Conservation (phyloP, 2,113 vertebrate genomes). For the Fulmarus glacialis region DNA sequence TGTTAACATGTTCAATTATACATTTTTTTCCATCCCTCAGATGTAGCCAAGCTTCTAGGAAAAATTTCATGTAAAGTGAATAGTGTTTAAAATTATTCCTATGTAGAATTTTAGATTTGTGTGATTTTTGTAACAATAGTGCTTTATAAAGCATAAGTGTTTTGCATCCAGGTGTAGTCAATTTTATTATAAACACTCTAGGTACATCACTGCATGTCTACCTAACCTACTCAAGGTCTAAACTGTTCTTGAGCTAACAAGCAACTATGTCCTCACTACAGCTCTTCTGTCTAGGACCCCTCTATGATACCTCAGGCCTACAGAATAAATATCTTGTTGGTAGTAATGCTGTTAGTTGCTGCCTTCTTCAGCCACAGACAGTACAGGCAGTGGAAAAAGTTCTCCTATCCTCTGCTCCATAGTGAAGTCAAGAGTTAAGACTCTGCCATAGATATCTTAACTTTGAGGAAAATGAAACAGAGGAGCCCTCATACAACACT, state of each 20-base stretch:
- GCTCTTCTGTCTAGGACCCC: neutral
- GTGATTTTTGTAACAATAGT: neutral
- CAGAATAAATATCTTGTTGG: neutral
- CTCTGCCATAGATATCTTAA: neutral
- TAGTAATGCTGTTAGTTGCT: neutral
- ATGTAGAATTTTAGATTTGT: neutral
- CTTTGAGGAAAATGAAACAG: neutral
- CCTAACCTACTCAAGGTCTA: neutral
- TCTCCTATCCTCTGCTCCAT: neutral
- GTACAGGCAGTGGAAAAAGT: neutral
- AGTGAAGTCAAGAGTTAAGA: neutral
- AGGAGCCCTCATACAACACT: neutral
- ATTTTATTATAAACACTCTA: neutral
- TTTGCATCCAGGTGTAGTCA: neutral
- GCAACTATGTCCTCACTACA: neutral
- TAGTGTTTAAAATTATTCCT: neutral
- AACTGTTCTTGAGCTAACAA: neutral
- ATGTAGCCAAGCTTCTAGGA: neutral
- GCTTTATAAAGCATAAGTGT: neutral
- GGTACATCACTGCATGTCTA: neutral
- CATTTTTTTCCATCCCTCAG: neutral
- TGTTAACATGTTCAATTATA: neutral
- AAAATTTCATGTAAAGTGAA: rapidly evolving
- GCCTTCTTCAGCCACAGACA: neutral
- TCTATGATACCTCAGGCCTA: neutral